These are phyloP conservation scores for Agraylea sexmaculata DNA, from an alignment of 1,140 invertebrate species.

Conservation along the genomic window DNA sequence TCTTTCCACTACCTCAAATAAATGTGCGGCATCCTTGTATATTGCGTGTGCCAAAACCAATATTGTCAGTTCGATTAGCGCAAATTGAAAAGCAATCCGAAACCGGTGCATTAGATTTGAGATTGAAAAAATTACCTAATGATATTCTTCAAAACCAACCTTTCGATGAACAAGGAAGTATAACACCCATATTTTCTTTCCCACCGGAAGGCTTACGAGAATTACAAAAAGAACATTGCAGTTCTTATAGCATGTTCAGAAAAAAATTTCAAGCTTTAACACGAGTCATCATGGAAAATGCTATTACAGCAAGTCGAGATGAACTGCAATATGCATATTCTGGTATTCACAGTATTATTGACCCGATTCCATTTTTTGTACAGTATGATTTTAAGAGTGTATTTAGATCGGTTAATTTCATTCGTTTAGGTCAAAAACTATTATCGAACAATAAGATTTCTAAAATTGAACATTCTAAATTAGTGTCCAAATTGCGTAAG, in stretches of 20 bases:
- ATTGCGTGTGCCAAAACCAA: too few relatives aligned
- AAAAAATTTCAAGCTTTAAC: constrained; percentile 21
- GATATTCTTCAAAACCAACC: background rate
- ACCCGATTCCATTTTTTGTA: constrained; percentile 36
- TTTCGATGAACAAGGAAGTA: constrained; percentile 1
- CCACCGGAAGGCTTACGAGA: constrained; percentile 1
- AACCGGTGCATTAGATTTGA: constrained; percentile 18
- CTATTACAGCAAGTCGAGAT: constrained; percentile 29
- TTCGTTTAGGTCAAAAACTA: constrained; percentile 16
- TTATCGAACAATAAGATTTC: constrained; percentile 8
- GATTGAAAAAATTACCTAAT: constrained; percentile 5
- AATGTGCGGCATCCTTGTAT: too few relatives aligned
- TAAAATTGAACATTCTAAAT: constrained; percentile 17
- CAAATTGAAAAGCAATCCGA: constrained; percentile 17
- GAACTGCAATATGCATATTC: constrained; percentile 46
- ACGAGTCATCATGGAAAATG: constrained; percentile 30
- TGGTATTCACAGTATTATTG: constrained; percentile 50
- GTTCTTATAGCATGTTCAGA: constrained; percentile 23
- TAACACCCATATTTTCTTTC: background rate
- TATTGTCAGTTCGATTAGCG: background rate
- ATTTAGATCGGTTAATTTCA: constrained; percentile 18
- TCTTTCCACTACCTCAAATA: too few relatives aligned
- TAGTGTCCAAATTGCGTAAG: constrained; percentile 26
- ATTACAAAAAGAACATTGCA: constrained; percentile 3
- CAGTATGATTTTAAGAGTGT: constrained; percentile 23